Conservation (phyloP, 2,113 vertebrate genomes). For the Ahaetulla prasina region DNA sequence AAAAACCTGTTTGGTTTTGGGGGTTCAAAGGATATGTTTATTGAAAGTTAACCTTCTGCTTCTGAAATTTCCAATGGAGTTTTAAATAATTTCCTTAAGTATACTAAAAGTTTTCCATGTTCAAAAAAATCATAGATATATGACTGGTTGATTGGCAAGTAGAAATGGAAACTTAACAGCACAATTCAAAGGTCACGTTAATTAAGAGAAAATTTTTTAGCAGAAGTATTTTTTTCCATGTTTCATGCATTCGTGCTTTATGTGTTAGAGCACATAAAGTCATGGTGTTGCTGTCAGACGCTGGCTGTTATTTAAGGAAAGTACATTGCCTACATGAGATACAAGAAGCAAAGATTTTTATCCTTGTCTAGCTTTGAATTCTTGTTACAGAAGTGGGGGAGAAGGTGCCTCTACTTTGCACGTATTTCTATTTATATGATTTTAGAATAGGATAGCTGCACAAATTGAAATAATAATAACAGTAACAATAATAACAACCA, state of each 20-base stretch:
- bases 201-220: slow-evolving; percentile 39
- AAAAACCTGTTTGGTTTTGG: neutral
- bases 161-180: slow-evolving; percentile 38
- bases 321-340: neutral
- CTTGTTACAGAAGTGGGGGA: neutral
- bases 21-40: slow-evolving; percentile 33
- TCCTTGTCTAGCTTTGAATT: neutral
- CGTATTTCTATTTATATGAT: neutral
- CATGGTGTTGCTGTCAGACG: slow-evolving; percentile 2
- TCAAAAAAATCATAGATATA: slow-evolving; percentile 38
- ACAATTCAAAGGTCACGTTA: slow-evolving; percentile 49
- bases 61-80: slow-evolving; percentile 27
- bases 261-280: slow-evolving; percentile 25
- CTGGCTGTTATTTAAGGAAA: neutral
- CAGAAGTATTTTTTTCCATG: neutral
- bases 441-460: neutral
- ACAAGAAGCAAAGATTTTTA: neutral
- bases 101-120: slow-evolving; percentile 13
- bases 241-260: slow-evolving; percentile 26
- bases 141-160: slow-evolving; percentile 13
- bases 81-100: slow-evolving; percentile 18
- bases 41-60: slow-evolving; percentile 20
- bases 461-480: neutral
- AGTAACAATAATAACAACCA: neutral
- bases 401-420: neutral